phyloP scores from a whole-genome alignment of 2,113 vertebrate species.

The Sturnus vulgaris region DNA sequence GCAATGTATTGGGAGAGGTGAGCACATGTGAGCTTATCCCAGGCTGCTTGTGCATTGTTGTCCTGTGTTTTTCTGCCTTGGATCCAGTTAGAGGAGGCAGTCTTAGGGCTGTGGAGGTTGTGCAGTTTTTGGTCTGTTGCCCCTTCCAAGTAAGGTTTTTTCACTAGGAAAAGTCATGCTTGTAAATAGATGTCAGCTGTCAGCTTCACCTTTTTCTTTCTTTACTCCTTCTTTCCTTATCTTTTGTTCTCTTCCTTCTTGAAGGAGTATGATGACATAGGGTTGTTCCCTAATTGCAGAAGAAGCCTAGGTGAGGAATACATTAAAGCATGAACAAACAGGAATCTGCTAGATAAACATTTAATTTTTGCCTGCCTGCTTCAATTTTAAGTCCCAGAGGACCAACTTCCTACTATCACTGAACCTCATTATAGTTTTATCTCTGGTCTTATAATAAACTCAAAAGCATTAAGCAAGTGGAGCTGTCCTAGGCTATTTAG shows the following conservation, averaged over 20 bases:
- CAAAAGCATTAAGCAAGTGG: constrained; percentile 42
- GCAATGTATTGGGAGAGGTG: not conserved
- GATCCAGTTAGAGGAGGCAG: not conserved
- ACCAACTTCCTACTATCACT: constrained; percentile 1
- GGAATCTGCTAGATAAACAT: constrained; percentile 52
- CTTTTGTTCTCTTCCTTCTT: not conserved
- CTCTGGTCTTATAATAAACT: constrained; percentile 56
- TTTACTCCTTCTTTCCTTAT: not conserved
- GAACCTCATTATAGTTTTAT: constrained; percentile 41
- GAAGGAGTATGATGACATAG: not conserved
- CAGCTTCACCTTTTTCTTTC: not conserved
- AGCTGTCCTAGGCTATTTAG: constrained; percentile 15
- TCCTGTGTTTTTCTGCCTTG: not conserved
- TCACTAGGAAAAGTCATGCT: not conserved
- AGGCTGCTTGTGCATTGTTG: not conserved
- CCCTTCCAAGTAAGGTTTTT: not conserved
- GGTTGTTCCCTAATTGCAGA: not conserved
- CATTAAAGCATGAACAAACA: constrained; percentile 6
- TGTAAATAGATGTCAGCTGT: not conserved
- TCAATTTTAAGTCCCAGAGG: constrained; percentile 22
- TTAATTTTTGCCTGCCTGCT: constrained; percentile 48
- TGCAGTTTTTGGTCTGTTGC: not conserved
- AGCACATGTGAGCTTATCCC: not conserved
- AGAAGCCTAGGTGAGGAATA: not conserved
- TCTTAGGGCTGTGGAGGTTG: not conserved